Evolutionary conservation across 35 echinoderm and acorn worm species (phyloP).

Genomic region (Patiria miniata): DNA sequence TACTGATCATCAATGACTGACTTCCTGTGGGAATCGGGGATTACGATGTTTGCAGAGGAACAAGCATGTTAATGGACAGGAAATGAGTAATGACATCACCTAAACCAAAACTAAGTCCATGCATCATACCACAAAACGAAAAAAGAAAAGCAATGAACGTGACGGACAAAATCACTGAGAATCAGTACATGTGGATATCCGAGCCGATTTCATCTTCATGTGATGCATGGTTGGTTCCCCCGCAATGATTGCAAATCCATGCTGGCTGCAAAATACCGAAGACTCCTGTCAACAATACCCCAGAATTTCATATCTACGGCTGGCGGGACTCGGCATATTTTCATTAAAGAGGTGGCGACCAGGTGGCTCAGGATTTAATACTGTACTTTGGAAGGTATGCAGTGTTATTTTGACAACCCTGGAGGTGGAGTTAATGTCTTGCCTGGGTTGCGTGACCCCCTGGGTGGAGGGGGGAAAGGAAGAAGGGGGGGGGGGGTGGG

Average conservation of each 20-base stretch:
- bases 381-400: too few relatives aligned
- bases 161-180: too few relatives aligned
- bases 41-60: neutral
- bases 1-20: neutral
- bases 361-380: neutral
- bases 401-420: neutral
- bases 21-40: conserved; percentile 19
- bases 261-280: neutral
- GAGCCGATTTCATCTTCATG: too few relatives aligned
- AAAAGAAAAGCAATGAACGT: neutral
- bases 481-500: neutral
- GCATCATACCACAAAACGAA: neutral
- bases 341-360: neutral
- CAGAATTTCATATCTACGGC: neutral
- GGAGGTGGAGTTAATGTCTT: neutral
- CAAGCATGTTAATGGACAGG: conserved; percentile 46
- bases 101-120: conserved; percentile 3
- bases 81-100: conserved; percentile 42
- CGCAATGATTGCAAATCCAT: neutral
- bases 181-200: too few relatives aligned
- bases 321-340: neutral
- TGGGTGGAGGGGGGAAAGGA: neutral
- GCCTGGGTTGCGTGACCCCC: neutral
- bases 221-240: too few relatives aligned
- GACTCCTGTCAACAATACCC: neutral